Conservation (phyloP, 2,797 vertebrate species). For the Chaunax sp. region DNA sequence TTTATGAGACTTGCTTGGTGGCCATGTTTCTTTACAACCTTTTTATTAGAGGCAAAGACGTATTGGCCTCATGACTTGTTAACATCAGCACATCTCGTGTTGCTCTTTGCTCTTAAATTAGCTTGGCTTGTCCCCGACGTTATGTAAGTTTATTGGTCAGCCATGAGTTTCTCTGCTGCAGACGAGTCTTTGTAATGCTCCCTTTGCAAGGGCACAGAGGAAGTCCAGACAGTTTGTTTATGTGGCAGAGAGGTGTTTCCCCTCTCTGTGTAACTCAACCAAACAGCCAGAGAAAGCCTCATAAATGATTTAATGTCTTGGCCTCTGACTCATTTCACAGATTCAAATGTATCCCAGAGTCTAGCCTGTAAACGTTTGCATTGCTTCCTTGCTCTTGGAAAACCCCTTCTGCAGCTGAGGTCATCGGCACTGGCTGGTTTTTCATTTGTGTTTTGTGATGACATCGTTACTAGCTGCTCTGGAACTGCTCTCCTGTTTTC, state of each 20-base stretch:
- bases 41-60: constrained; percentile 38
- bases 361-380: constrained; percentile 50
- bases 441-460: constrained; percentile 35
- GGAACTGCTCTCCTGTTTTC: background rate
- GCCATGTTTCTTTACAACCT: constrained; percentile 12
- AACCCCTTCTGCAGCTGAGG: constrained; percentile 53
- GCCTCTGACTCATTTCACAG: constrained; percentile 58
- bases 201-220: constrained; percentile 52
- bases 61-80: constrained; percentile 6
- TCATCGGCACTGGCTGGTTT: constrained; percentile 38
- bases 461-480: constrained; percentile 11
- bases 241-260: constrained; percentile 66
- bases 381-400: constrained; percentile 38
- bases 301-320: constrained; percentile 70
- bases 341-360: constrained; percentile 36
- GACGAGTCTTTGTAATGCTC: constrained; percentile 38
- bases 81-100: background rate
- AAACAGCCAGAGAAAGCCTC: constrained; percentile 61
- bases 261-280: constrained; percentile 45
- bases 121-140: constrained; percentile 30
- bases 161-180: constrained; percentile 19
- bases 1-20: constrained; percentile 31
- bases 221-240: constrained; percentile 76
- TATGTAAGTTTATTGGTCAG: constrained; percentile 47
- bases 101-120: constrained; percentile 36